Conservation (phyloP, 1,140 invertebrate genomes). For the Pogonomyrmex californicus region DNA sequence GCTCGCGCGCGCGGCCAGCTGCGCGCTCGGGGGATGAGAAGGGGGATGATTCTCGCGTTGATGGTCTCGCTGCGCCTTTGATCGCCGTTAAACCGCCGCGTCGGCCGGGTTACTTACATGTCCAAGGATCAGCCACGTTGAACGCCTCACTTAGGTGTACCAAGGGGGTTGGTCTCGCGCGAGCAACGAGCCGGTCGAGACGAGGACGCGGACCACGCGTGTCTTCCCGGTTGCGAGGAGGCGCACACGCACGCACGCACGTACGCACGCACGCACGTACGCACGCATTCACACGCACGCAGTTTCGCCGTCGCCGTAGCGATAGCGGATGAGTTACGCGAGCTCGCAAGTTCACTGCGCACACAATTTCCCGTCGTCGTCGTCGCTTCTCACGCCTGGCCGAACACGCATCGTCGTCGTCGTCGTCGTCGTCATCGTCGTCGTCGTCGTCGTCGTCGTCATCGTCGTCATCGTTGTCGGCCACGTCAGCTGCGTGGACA, state of each 20-base stretch:
- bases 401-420: background rate
- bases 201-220: constrained; percentile 24
- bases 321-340: background rate
- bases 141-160: constrained; percentile 79
- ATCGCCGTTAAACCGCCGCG: background rate
- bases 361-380: constrained; percentile 43
- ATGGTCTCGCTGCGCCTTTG: background rate
- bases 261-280: constrained; percentile 30
- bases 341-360: constrained; percentile 51
- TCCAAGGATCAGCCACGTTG: constrained; percentile 84
- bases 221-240: constrained; percentile 8
- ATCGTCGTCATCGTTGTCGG: background rate
- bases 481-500: background rate
- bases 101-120: constrained; percentile 82
- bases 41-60: background rate
- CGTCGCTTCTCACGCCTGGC: constrained; percentile 10
- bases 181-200: background rate
- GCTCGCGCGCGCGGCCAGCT: constrained; percentile 51
- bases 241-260: constrained; percentile 16
- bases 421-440: background rate
- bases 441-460: constrained; percentile 1
- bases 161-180: constrained; percentile 56
- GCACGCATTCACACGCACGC: constrained; percentile 47
- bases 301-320: background rate
- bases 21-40: constrained; percentile 38